Conservation (phyloP, 2,888 invertebrate species). For the Catocala fraxini region DNA sequence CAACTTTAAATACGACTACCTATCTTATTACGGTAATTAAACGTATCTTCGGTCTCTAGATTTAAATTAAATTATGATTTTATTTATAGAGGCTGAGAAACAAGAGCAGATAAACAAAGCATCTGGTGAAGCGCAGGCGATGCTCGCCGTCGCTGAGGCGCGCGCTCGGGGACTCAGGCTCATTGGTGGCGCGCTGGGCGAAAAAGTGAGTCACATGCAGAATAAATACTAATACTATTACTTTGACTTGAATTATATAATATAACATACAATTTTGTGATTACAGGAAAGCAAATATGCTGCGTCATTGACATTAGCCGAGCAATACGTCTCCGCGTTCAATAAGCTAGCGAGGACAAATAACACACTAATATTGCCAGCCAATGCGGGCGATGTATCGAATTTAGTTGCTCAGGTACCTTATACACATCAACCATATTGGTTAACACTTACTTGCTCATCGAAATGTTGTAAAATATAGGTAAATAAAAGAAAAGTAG, state of each 20-base stretch:
- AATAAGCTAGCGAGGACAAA: slow-evolving; percentile 96
- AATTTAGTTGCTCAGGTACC: slow-evolving; percentile 93
- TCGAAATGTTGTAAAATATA: no score
- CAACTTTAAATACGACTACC: no score
- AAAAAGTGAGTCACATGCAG: slow-evolving; percentile 53
- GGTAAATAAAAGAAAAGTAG: no score
- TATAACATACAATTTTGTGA: not conserved
- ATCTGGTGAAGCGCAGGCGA: slow-evolving; percentile 96
- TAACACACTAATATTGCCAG: slow-evolving; percentile 98
- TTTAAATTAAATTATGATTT: not conserved
- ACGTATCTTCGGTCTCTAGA: not conserved
- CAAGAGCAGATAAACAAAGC: slow-evolving; percentile 98
- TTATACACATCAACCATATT: not conserved
- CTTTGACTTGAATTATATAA: not conserved
- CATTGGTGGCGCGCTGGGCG: slow-evolving; percentile 89
- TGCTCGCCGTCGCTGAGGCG: slow-evolving; percentile 97
- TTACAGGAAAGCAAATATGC: slow-evolving; percentile 94
- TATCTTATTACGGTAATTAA: no score
- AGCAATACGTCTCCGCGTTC: slow-evolving; percentile 98
- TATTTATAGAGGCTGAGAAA: slow-evolving; percentile 93
- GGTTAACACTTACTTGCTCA: no score
- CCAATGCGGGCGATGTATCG: slow-evolving; percentile 94
- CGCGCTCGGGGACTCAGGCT: slow-evolving; percentile 94
- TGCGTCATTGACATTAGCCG: slow-evolving; percentile 96
- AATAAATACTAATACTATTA: no score